These are phyloP conservation scores for Tenthredo livida DNA, from an alignment of 2,888 invertebrate genomes.

Conservation along the genomic window DNA sequence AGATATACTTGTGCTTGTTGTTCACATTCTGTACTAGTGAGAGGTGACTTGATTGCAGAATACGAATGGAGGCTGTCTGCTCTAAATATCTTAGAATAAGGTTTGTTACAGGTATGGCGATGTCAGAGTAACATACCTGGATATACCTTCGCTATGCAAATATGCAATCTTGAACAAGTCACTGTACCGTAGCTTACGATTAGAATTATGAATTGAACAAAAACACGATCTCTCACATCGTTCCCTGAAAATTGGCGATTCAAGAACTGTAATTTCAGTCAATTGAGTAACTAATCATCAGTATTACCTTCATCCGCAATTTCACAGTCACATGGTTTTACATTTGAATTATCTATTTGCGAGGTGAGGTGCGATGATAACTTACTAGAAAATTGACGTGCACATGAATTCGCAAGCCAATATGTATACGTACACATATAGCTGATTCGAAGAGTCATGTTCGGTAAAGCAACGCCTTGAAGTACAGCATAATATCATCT, in stretches of 20 bases:
- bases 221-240: background rate
- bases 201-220: background rate
- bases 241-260: background rate
- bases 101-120: constrained; percentile 4
- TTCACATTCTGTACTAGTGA: constrained; percentile 17
- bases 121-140: background rate
- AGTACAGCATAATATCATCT: background rate
- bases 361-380: background rate
- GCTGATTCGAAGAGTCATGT: constrained; percentile 16
- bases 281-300: background rate
- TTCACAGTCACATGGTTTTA: background rate
- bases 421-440: background rate
- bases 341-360: background rate
- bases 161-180: background rate
- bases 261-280: background rate
- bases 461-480: constrained; percentile 21
- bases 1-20: background rate
- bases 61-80: constrained; percentile 16
- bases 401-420: constrained; percentile 1
- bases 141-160: background rate
- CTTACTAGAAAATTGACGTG: background rate
- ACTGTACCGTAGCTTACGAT: background rate
- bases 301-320: background rate
- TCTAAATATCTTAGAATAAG: constrained; percentile 29
- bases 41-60: constrained; percentile 12